Evolutionary conservation across 2,113 vertebrate genomes (phyloP), one percentile per base, ranked within the genome.

Genomic region (Ancistrus triradiatus): DNA sequence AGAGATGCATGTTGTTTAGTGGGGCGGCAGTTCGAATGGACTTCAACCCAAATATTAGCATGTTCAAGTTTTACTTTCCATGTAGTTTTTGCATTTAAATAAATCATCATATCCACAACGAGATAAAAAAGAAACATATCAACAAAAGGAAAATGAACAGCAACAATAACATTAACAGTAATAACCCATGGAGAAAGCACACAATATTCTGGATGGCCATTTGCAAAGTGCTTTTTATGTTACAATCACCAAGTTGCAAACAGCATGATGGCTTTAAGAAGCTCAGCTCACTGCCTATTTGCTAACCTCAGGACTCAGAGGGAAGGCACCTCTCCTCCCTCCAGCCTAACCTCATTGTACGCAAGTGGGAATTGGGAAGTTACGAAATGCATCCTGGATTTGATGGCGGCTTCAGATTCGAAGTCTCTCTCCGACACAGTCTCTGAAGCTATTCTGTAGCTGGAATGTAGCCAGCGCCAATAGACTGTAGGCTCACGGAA

Each of bases 151-250:
- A 76, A 79, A 78, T 66, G 63, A 61, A 72, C 31, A 66, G 61
- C 31, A 77, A 81, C 55, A 75, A 75, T 28, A 69, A 74, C 58
- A 82, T 84, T 69, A 83, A 81, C 74, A 80, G 69, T 80, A 79
- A 84, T 73, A 81, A 82, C 56, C 62, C 68, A 80, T 79, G 79
- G 52, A 75, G 74, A 79, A 77, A 77, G 76, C 76, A 85, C 71
- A 83, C 70, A 81, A 74, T 70, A 78, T 80, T 82, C 73, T 81
- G 77, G 84, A 86, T 86, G 84, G 85, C 81, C 81, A 74, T 76
- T 83, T 21, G 78, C 83, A 88, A 88, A 90, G 87, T 88, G 84
- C 84, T 84, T 66, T 48, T 60, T 70, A 59, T 80, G 74, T 86
- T 88, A 87, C 83, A 90, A 85, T 86, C 80, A 77, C 80, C 84